Evolutionary conservation across 2,113 vertebrate genomes (phyloP), one percentile per base, ranked within the genome.

Genomic region (Puffinus mauretanicus): DNA sequence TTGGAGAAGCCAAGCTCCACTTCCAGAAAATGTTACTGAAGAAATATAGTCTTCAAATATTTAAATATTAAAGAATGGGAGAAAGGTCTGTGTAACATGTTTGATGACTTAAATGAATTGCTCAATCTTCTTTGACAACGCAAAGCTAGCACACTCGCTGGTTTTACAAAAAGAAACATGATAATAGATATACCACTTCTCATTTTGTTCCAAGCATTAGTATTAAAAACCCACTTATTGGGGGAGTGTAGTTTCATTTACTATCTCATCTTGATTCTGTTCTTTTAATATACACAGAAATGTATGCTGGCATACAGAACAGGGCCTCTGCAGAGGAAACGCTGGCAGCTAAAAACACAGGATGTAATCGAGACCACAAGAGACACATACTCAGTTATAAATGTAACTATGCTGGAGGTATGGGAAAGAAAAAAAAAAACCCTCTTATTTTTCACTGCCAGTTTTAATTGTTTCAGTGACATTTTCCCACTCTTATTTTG

Each of bases 341-440:
- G 91, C 98, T 98, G 97, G 97, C 97, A 98, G 97, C 97, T 98
- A 97, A 96, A 96, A 98, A 97, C 97, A 98, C 97, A 98, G 97
- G 98, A 98, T 98, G 96, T 97, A 98, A 98, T 98, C 86, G 96
- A 98, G 98, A 98, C 98, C 97, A 98, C 98, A 98, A 98, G 98
- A 98, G 96, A 98, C 93, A 96, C 91, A 95, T 69, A 97, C 92
- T 97, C 88, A 81, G 95, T 97, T 98, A 96, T 97, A 98, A 98
- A 97, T 77, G 94, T 94, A 98, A 96, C 95, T 94, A 83, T 92
- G 93, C 95, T 97, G 97, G 96, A 97, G 94, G 96, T 97, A 98
- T 27, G 93, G 96, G 91, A 86, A 94, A 93, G 87, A 60, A 77
- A 82, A 86, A 90, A 32, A 91, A 90, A 85, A 64, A n/a, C 0